These are phyloP conservation scores for Ptyas mucosa DNA, from an alignment of 2,113 vertebrate species.

Conservation along the genomic window DNA sequence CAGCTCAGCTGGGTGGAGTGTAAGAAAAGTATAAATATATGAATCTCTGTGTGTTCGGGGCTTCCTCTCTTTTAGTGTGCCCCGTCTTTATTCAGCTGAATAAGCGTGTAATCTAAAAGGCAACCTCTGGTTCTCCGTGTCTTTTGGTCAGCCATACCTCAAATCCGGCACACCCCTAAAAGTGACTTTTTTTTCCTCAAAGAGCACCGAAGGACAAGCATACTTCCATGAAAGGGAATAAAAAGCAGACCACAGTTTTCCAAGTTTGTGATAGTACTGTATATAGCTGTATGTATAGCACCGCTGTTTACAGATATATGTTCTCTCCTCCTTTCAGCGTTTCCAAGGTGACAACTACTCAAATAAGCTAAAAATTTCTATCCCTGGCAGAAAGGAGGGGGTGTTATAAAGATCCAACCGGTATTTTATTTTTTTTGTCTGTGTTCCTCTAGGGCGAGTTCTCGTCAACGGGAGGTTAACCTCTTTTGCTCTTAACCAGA, in stretches of 20 bases:
- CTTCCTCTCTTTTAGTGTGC: too few relatives aligned
- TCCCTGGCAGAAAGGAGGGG: not conserved
- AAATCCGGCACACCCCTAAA: not conserved
- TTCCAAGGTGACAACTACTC: constrained; percentile 22
- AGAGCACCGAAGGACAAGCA: not conserved
- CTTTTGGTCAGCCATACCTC: too few relatives aligned
- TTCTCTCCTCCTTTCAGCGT: not conserved
- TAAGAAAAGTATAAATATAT: too few relatives aligned
- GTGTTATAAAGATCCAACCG: not conserved
- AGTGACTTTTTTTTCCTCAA: not conserved
- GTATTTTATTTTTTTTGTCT: not conserved
- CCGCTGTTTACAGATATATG: constrained; percentile 5
- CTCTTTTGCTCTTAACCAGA: not conserved
- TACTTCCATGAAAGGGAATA: not conserved
- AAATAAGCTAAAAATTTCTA: constrained; percentile 2
- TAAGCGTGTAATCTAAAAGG: too few relatives aligned
- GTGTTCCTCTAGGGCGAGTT: not conserved
- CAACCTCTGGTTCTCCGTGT: too few relatives aligned
- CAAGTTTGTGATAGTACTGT: not conserved
- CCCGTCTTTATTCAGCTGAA: too few relatives aligned
- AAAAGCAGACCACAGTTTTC: not conserved
- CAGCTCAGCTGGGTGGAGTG: too few relatives aligned
- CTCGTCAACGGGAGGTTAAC: not conserved
- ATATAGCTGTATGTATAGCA: not conserved
- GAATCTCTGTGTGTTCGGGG: too few relatives aligned